A percentile compares a stretch with the other conserved stretches of the same genome.
Conservation (phyloP, 2,888 invertebrate species). For the Disparrhopalites patrizii region DNA sequence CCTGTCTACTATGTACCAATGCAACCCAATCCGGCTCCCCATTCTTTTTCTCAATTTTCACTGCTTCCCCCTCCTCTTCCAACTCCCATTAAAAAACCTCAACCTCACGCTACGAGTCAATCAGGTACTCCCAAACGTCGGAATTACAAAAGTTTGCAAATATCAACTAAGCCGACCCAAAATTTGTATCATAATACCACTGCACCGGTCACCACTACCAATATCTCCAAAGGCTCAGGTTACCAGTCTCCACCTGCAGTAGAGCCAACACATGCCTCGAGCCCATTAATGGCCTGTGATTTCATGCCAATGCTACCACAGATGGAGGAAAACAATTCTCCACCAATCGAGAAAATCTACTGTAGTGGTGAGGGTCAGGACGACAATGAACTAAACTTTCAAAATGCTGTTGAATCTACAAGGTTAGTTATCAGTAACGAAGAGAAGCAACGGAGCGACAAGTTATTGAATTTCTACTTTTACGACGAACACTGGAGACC, state of each 20-base stretch:
- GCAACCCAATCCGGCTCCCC: not conserved
- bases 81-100: not conserved
- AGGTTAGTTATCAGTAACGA: constrained; percentile 13
- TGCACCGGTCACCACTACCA: not conserved
- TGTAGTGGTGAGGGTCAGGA: constrained; percentile 11
- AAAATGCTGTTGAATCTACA: constrained; percentile 10
- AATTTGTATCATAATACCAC: not conserved
- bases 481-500: constrained; percentile 45
- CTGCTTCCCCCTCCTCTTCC: not conserved
- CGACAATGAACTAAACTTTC: constrained; percentile 13
- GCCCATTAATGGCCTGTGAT: too few species aligned
- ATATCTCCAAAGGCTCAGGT: too few species aligned
- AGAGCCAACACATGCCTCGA: too few species aligned
- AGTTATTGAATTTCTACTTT: constrained; percentile 41
- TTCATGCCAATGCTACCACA: too few species aligned
- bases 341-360: not conserved
- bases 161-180: constrained; percentile 1
- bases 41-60: not conserved
- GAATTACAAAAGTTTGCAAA: constrained; percentile 25
- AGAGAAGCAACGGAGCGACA: constrained; percentile 26
- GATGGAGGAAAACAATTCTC: not conserved
- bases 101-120: not conserved
- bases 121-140: constrained; percentile 16
- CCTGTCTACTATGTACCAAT: constrained; percentile 32
- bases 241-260: not conserved